A percentile compares a stretch with the other conserved stretches of the same genome.
These are phyloP conservation scores for Yponomeuta evonymella DNA, from an alignment of 2,888 invertebrate species.

Conservation along the genomic window DNA sequence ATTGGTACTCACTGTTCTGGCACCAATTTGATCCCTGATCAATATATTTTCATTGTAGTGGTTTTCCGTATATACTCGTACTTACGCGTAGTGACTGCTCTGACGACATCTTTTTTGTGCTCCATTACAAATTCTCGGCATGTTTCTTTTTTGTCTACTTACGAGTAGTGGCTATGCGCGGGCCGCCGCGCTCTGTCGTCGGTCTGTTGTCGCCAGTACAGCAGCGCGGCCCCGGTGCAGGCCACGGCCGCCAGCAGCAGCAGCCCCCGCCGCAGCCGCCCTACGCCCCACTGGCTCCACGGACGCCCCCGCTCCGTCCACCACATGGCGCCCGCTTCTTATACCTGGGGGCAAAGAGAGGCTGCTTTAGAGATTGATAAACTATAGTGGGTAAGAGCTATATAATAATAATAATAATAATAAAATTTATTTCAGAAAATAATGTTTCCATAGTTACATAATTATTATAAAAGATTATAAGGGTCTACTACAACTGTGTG, in stretches of 20 bases:
- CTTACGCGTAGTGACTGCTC: too few species aligned
- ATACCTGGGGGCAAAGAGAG: conserved; percentile 34
- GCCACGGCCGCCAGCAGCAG: conserved; percentile 73
- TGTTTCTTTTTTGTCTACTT: neutral
- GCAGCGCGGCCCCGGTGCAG: conserved; percentile 72
- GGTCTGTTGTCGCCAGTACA: conserved; percentile 78
- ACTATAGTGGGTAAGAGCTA: neutral
- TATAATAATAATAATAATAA: too few species aligned
- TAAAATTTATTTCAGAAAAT: too few species aligned
- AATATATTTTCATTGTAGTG: too few species aligned
- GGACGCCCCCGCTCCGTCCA: conserved; percentile 57
- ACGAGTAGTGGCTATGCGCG: conserved; percentile 36
- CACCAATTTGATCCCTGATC: too few species aligned
- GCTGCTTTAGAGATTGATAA: neutral
- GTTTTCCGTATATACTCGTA: too few species aligned
- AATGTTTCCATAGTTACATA: too few species aligned
- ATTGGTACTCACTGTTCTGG: too few species aligned
- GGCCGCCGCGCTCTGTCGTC: conserved; percentile 55
- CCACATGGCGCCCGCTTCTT: conserved; percentile 40
- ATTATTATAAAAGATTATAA: too few species aligned
- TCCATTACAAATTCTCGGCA: too few species aligned
- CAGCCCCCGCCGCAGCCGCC: conserved; percentile 74
- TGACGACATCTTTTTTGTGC: too few species aligned
- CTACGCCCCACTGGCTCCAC: conserved; percentile 69
- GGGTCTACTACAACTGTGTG: too few species aligned